Evolutionary conservation across 2,888 invertebrate genomes (phyloP).

Genomic region (Tenthredo livida): DNA sequence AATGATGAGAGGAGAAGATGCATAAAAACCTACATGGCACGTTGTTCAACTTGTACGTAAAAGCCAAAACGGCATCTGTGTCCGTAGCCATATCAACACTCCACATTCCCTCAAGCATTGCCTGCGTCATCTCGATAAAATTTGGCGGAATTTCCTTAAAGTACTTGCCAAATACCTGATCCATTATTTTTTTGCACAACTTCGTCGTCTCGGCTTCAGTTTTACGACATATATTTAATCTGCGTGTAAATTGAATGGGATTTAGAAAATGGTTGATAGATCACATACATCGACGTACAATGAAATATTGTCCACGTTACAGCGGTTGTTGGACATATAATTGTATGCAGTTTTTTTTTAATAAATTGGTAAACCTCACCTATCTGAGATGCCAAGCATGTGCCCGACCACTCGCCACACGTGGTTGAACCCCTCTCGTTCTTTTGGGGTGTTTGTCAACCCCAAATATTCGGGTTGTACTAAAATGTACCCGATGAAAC

Average conservation of each 20-base stretch:
- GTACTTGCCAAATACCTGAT: conserved; percentile 81
- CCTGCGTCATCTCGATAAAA: conserved; percentile 82
- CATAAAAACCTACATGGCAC: conserved; percentile 60
- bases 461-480: conserved; percentile 83
- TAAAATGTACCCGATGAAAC: conserved; percentile 88
- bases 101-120: conserved; percentile 84
- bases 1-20: neutral
- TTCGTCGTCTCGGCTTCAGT: conserved; percentile 82
- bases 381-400: conserved; percentile 89
- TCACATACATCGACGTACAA: neutral
- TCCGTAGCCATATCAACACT: conserved; percentile 82
- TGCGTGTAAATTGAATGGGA: conserved; percentile 65
- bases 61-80: conserved; percentile 80
- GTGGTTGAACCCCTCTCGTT: conserved; percentile 87
- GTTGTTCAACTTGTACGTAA: conserved; percentile 78
- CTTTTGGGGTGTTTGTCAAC: conserved; percentile 79
- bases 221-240: conserved; percentile 85
- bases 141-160: conserved; percentile 81
- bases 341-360: neutral
- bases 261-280: neutral
- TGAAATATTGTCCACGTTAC: too few relatives aligned
- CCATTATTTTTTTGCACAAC: conserved; percentile 79
- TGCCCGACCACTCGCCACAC: conserved; percentile 91
- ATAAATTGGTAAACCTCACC: conserved; percentile 74
- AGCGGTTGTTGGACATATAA: too few relatives aligned